Percentiles rank a stretch among this genome's conserved stretches.
These are phyloP conservation scores for Urocitellus parryii DNA, from an alignment of 2,113 vertebrate genomes.

Conservation along the genomic window DNA sequence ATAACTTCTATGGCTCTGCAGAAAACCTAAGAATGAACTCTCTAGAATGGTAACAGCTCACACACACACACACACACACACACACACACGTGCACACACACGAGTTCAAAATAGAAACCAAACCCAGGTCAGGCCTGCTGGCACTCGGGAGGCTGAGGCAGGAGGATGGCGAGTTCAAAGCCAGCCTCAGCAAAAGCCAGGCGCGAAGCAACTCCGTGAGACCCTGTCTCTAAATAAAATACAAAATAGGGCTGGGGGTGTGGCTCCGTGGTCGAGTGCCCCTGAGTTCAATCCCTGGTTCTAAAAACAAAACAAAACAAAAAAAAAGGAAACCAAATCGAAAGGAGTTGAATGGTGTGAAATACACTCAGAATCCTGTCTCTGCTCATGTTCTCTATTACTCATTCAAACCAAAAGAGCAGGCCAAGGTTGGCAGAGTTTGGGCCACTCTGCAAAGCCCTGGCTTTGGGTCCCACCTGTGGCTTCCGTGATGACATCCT, in stretches of 20 bases:
- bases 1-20: not conserved
- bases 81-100: not conserved
- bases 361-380: not conserved
- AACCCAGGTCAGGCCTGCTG: not conserved
- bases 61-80: not conserved
- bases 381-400: not conserved
- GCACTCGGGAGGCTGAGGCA: no score
- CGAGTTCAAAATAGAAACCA: not conserved
- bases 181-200: no score
- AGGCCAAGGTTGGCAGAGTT: not conserved
- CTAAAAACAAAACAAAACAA: no score
- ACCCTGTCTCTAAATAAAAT: no score
- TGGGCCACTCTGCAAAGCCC: not conserved
- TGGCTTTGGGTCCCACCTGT: rapidly evolving
- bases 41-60: not conserved
- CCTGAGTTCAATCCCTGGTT: no score
- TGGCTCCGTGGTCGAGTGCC: no score
- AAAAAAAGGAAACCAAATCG: not conserved
- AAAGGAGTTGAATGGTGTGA: not conserved
- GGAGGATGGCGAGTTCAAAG: no score
- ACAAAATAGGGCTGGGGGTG: no score
- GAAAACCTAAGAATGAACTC: not conserved
- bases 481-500: not conserved
- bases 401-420: not conserved
- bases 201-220: no score